Evolutionary conservation across 1,140 invertebrate species (phyloP).

Genomic region (Cepaea nemoralis): DNA sequence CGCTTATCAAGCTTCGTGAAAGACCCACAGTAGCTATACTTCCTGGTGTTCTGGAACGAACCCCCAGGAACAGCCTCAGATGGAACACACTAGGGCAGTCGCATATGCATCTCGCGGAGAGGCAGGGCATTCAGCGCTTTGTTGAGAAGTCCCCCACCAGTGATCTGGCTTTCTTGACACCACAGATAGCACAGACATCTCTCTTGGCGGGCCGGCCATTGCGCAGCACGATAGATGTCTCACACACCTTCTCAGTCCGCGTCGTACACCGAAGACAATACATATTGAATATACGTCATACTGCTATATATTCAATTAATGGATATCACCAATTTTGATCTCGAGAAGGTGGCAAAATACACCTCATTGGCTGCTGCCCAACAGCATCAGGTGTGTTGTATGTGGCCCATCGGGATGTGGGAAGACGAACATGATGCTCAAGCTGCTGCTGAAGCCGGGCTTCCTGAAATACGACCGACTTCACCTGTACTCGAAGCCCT

Average conservation of each 20-base stretch:
- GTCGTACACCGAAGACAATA: background rate
- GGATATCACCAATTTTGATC: too few species aligned
- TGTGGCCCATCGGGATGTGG: too few species aligned
- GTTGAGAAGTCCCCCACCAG: background rate
- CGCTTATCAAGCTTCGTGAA: background rate
- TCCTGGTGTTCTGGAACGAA: background rate
- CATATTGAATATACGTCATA: too few species aligned
- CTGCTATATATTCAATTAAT: too few species aligned
- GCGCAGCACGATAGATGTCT: background rate
- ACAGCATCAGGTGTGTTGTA: too few species aligned
- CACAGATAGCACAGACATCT: background rate
- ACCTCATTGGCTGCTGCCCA: too few species aligned
- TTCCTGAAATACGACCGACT: too few species aligned
- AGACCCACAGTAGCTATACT: background rate
- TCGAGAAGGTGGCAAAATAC: too few species aligned
- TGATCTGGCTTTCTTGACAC: background rate
- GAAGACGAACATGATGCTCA: too few species aligned
- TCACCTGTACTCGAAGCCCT: too few species aligned
- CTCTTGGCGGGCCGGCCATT: background rate
- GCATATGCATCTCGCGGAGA: background rate
- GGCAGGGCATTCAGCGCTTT: background rate
- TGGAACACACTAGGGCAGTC: background rate
- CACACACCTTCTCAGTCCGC: background rate
- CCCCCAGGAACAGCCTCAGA: background rate
- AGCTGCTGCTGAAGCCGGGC: too few species aligned